Conservation (phyloP, 2,888 invertebrate species). For the Drosophila meridiana region DNA sequence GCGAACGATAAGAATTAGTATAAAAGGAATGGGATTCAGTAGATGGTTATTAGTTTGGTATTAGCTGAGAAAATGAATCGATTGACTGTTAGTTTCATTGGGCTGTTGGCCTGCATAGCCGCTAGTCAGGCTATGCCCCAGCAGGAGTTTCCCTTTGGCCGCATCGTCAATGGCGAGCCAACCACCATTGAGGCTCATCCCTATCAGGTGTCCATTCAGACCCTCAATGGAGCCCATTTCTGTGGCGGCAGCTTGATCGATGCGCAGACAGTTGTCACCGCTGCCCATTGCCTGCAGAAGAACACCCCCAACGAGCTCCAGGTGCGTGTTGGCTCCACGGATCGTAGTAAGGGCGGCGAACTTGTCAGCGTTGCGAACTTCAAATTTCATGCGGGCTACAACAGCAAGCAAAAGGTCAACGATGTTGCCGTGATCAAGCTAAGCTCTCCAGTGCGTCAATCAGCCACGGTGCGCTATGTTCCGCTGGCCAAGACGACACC, state of each 20-base stretch:
- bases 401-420: constrained; percentile 78
- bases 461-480: constrained; percentile 64
- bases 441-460: constrained; percentile 65
- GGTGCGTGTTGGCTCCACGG: constrained; percentile 84
- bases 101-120: constrained; percentile 50
- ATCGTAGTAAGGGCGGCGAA: constrained; percentile 82
- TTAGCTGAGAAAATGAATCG: constrained; percentile 57
- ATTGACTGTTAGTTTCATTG: constrained; percentile 43
- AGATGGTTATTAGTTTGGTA: constrained; percentile 33
- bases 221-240: constrained; percentile 76
- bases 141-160: constrained; percentile 68
- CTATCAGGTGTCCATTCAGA: constrained; percentile 85
- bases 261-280: constrained; percentile 82
- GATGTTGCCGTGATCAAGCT: constrained; percentile 85
- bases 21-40: constrained; percentile 36
- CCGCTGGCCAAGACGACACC: constrained; percentile 69
- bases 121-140: constrained; percentile 43
- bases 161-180: constrained; percentile 85
- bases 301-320: constrained; percentile 55
- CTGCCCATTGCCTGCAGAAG: constrained; percentile 84
- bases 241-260: constrained; percentile 85
- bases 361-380: constrained; percentile 75
- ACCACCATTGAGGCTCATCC: constrained; percentile 84
- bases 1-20: constrained; percentile 45
- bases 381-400: constrained; percentile 81